Evolutionary conservation across 1,140 invertebrate species (phyloP).

Genomic region (Drosophila ambigua): DNA sequence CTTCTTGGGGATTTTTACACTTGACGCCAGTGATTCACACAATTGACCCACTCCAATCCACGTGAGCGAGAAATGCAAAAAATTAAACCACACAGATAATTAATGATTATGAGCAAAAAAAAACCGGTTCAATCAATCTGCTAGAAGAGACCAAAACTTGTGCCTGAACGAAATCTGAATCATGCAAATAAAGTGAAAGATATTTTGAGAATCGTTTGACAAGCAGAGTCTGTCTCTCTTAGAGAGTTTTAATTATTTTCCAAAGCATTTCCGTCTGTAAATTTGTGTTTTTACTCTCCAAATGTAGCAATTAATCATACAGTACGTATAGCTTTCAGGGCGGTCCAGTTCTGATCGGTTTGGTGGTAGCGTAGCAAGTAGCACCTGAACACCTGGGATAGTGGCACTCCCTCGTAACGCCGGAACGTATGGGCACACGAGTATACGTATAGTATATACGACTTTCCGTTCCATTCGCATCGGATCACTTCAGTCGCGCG

Average conservation of each 20-base stretch:
- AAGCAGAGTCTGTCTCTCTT: neutral
- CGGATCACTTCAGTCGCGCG: neutral
- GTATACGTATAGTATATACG: neutral
- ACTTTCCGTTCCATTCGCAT: constrained; percentile 11
- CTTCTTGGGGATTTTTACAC: constrained; percentile 32
- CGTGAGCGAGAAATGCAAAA: constrained; percentile 31
- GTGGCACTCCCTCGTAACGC: constrained; percentile 24
- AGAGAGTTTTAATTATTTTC: neutral
- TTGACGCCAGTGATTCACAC: constrained; percentile 28
- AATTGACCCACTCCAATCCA: constrained; percentile 30
- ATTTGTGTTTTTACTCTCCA: constrained; percentile 8
- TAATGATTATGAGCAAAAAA: constrained; percentile 14
- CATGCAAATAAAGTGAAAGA: constrained; percentile 5
- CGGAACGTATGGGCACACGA: too few relatives aligned
- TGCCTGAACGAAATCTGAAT: neutral
- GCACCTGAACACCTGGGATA: constrained; percentile 32
- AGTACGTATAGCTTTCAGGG: neutral
- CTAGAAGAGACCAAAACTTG: constrained; percentile 15
- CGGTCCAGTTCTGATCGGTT: constrained; percentile 7
- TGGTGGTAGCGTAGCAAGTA: neutral
- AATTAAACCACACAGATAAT: constrained; percentile 31
- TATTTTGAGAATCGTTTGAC: neutral
- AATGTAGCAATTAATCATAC: constrained; percentile 36
- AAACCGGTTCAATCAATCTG: constrained; percentile 57
- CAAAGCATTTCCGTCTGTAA: constrained; percentile 18